These are phyloP conservation scores for Stenchaetothrips biformis DNA, from an alignment of 2,888 invertebrate species.

Conservation along the genomic window DNA sequence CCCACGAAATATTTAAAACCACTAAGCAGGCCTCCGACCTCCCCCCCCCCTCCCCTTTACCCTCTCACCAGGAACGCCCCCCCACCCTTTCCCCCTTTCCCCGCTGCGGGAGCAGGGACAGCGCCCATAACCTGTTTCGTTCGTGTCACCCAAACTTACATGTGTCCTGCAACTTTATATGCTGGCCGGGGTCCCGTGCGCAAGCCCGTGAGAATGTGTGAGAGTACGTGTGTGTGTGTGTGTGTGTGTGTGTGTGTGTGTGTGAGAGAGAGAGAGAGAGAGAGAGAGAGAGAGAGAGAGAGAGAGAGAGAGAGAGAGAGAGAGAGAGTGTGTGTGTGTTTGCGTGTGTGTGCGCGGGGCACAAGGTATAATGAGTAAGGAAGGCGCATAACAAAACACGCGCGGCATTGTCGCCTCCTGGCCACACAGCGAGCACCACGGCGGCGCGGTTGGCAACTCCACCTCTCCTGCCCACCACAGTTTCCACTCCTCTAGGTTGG, in stretches of 20 bases:
- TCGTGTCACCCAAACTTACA: conserved; percentile 17
- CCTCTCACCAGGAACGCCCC: background rate
- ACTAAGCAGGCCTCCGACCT: too few species aligned
- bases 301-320: conserved; percentile 1
- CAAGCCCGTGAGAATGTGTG: background rate
- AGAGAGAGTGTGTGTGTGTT: too few species aligned
- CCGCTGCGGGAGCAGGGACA: background rate
- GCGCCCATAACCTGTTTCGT: conserved; percentile 20
- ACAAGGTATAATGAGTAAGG: conserved; percentile 6
- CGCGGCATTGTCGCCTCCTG: conserved; percentile 9
- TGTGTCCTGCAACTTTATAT: conserved; percentile 22
- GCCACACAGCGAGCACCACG: background rate
- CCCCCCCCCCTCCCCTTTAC: background rate
- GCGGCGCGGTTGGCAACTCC: background rate
- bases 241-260: background rate
- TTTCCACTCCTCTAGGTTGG: too few species aligned
- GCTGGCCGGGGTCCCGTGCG: background rate
- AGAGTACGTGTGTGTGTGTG: background rate
- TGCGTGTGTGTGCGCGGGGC: background rate
- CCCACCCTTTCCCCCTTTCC: background rate
- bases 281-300: conserved; percentile 1
- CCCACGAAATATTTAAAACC: background rate
- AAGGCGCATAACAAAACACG: conserved; percentile 17
- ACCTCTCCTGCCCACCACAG: background rate
- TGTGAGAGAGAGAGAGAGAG: background rate